phyloP scores from a whole-genome alignment of 1,140 invertebrate genomes.

The Arion vulgaris region DNA sequence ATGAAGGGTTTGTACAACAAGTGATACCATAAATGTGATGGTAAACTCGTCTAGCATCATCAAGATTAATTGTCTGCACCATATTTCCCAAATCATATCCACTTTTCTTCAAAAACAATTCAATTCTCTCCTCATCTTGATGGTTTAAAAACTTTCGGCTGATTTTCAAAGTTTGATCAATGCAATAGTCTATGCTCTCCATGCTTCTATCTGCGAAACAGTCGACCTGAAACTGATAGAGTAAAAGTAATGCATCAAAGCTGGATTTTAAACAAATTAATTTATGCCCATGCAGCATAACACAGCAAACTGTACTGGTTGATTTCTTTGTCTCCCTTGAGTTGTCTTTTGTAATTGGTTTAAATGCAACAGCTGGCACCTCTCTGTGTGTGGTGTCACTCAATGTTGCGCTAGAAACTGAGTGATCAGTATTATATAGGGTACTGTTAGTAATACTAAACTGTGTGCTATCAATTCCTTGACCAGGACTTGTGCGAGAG shows the following conservation, averaged over 20 bases:
- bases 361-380: background rate
- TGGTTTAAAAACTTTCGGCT: constrained; percentile 16
- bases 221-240: constrained; percentile 23
- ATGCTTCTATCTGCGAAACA: constrained; percentile 24
- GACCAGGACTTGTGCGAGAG: too few species aligned
- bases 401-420: background rate
- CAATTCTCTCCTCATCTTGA: constrained; percentile 14
- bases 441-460: too few species aligned
- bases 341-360: background rate
- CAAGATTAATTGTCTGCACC: constrained; percentile 19
- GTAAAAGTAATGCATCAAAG: background rate
- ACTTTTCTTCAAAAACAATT: constrained; percentile 22
- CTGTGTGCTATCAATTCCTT: too few species aligned
- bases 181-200: constrained; percentile 16
- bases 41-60: constrained; percentile 32
- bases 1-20: background rate
- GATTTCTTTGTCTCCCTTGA: background rate
- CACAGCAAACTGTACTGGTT: constrained; percentile 6
- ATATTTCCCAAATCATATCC: background rate
- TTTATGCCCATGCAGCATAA: constrained; percentile 20
- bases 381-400: background rate
- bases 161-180: constrained; percentile 27
- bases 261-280: constrained; percentile 24
- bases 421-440: background rate
- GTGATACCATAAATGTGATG: constrained; percentile 23